phyloP scores from a whole-genome alignment of 2,888 invertebrate genomes.

The Sarcophaga rosellei region DNA sequence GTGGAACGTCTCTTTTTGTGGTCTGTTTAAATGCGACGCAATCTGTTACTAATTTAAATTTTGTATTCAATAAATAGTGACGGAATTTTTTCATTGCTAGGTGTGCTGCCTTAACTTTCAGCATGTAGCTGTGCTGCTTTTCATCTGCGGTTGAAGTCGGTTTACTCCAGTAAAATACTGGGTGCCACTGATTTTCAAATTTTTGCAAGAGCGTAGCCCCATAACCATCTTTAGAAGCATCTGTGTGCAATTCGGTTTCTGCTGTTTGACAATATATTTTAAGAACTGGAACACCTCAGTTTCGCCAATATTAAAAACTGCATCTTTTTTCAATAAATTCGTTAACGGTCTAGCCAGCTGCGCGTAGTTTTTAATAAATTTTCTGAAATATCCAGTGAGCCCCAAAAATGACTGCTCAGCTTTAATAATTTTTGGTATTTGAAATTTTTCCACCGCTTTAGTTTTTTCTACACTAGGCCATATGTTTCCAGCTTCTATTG shows the following conservation, averaged over 20 bases:
- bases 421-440: no score
- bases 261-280: slow-evolving; percentile 49
- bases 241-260: slow-evolving; percentile 64
- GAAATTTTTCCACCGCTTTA: background rate
- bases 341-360: background rate
- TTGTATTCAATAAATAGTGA: slow-evolving; percentile 50
- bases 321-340: background rate
- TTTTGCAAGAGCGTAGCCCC: slow-evolving; percentile 57
- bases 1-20: slow-evolving; percentile 63
- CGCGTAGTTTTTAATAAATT: background rate
- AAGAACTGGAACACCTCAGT: slow-evolving; percentile 46
- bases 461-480: background rate
- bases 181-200: background rate
- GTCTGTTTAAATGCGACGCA: slow-evolving; percentile 66
- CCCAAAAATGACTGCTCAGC: slow-evolving; percentile 38
- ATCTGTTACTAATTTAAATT: slow-evolving; percentile 63
- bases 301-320: slow-evolving; percentile 17
- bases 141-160: no score
- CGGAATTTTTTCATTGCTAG: background rate
- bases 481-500: background rate
- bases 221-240: slow-evolving; percentile 62
- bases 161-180: no score
- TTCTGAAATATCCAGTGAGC: slow-evolving; percentile 39
- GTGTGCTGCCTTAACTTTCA: no score
- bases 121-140: no score